phyloP scores from a whole-genome alignment of 2,888 invertebrate species.

The Lasioglossum leucozonium region DNA sequence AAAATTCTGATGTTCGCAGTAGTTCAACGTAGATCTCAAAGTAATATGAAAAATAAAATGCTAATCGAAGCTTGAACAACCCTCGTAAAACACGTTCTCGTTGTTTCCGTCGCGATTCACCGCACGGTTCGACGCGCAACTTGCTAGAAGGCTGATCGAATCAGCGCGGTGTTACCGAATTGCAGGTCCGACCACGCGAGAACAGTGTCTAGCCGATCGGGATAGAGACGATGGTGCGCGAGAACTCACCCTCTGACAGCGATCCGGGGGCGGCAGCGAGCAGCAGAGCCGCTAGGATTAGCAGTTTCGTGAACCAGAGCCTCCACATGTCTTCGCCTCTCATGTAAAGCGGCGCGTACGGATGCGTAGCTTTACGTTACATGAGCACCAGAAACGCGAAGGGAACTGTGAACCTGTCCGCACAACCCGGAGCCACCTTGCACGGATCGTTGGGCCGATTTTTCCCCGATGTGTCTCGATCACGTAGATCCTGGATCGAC shows the following conservation, averaged over 20 bases:
- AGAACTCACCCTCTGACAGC: constrained; percentile 64
- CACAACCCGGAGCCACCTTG: constrained; percentile 31
- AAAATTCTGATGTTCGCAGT: too few relatives aligned
- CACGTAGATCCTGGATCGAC: background rate
- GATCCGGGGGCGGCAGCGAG: constrained; percentile 28
- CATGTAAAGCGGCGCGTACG: constrained; percentile 48
- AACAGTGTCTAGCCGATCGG: too few relatives aligned
- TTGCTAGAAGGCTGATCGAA: too few relatives aligned
- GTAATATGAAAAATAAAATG: background rate
- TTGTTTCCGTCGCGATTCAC: too few relatives aligned
- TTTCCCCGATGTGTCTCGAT: background rate
- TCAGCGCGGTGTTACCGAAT: too few relatives aligned
- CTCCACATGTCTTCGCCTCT: constrained; percentile 75
- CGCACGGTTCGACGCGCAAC: too few relatives aligned
- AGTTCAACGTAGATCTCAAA: too few relatives aligned
- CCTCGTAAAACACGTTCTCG: too few relatives aligned
- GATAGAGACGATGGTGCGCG: background rate
- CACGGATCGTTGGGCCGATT: background rate
- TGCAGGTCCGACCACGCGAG: too few relatives aligned
- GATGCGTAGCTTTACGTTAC: constrained; percentile 58
- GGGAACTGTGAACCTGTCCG: background rate
- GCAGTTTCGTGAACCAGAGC: constrained; percentile 75
- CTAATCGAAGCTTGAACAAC: background rate
- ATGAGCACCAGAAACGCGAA: constrained; percentile 53
- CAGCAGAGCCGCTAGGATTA: constrained; percentile 57